A percentile compares a stretch with the other conserved stretches of the same genome.
phyloP scores from a whole-genome alignment of 2,797 vertebrate species.

The Acipenser transmontanus region DNA sequence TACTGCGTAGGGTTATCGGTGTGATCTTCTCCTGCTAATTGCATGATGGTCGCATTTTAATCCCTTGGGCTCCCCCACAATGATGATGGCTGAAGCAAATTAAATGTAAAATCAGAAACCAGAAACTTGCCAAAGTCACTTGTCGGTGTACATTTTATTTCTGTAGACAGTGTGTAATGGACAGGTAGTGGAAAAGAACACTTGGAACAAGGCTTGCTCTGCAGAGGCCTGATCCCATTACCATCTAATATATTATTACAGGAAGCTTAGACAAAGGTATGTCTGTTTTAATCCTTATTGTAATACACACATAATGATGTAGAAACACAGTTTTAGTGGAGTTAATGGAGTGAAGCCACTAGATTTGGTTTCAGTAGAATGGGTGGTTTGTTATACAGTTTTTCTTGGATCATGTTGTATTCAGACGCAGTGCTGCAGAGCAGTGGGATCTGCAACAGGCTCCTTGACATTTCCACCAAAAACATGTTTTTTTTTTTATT shows the following conservation, averaged over 20 bases:
- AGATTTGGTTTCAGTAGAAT: conserved; percentile 28
- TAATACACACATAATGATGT: not conserved
- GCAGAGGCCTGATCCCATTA: conserved; percentile 45
- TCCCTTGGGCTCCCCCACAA: too few species aligned
- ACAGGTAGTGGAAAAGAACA: conserved; percentile 25
- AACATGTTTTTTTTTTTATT: too few species aligned
- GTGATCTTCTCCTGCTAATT: too few species aligned
- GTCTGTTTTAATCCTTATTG: conserved; percentile 31
- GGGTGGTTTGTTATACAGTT: not conserved
- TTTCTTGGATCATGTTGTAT: too few species aligned
- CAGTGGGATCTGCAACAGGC: too few species aligned
- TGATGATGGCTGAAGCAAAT: too few species aligned
- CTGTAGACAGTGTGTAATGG: conserved; percentile 33
- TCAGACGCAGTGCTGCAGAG: too few species aligned
- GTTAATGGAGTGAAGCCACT: conserved; percentile 24
- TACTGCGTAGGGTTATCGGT: too few species aligned
- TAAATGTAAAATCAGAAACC: too few species aligned
- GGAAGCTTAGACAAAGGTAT: conserved; percentile 19
- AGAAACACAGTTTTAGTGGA: not conserved
- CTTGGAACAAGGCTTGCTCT: conserved; percentile 15
- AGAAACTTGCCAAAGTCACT: too few species aligned
- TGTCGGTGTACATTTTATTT: conserved; percentile 1
- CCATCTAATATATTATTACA: conserved; percentile 57
- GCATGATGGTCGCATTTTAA: too few species aligned
- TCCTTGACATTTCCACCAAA: too few species aligned